Evolutionary conservation across 2,888 invertebrate species (phyloP), one percentile per base, ranked within the genome.

Genomic region (Dynastes tityus): DNA sequence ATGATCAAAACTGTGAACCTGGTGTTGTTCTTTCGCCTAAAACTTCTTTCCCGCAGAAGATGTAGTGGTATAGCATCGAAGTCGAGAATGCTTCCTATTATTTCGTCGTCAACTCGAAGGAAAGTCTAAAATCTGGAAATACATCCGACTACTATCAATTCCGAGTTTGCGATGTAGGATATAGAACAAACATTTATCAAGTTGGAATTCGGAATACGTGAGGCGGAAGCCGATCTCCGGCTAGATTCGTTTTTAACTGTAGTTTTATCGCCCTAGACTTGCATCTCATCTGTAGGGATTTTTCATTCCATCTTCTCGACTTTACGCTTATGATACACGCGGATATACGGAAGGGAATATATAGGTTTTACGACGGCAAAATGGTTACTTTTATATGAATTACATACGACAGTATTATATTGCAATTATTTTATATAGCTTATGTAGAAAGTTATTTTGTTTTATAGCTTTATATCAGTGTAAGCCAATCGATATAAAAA

Each of bases 211-310:
- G 49, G 76, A 76, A 58, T 73, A 71, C 73, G 78, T 76, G 67
- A 76, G 76, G 22, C 67, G 76, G 76, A 76, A 76, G 76, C 76
- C 58, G 76, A 73, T 73, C 73, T 61, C 55, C 67, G 51, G 37
- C 68, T 76, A 76, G 67, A 78, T 78, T 78, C 73, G 73, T 78
- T 78, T 78, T 78, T 78, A 78, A 78, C 73, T 78, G 70, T 78
- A 73, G 71, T 78, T 78, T 78, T 78, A 78, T 78, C 78, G 71
- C 49, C 49, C 45, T 32, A 63, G 55, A 53, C 67, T 61, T 61
- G 73, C 73, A 61, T 73, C 73, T 73, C 73, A 73, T 73, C 73
- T 61, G 73, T 73, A 61, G 27, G 73, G 73, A 73, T 73, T 73
- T 73, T 61, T 73, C 73, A 73, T 73, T 73, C 73, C 61, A 61